A percentile compares a stretch with the other conserved stretches of the same genome.
These are phyloP conservation scores for Mormyrus hasselquistii DNA, from an alignment of 2,797 vertebrate genomes.

Conservation along the genomic window DNA sequence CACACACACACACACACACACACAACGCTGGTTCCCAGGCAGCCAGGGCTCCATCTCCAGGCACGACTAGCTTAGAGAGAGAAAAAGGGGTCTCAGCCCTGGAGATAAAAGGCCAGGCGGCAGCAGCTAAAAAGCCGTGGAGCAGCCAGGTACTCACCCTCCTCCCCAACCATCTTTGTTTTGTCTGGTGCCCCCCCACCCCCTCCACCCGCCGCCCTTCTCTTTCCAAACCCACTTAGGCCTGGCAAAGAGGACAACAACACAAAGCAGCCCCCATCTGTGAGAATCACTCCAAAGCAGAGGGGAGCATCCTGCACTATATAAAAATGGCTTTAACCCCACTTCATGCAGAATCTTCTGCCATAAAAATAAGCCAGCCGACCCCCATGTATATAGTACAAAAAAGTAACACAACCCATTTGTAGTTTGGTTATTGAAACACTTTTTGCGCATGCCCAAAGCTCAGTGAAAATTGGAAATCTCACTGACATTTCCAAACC, in stretches of 20 bases:
- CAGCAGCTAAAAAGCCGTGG: conserved; percentile 42
- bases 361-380: not conserved
- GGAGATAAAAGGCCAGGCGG: conserved; percentile 57
- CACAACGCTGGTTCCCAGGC: not conserved
- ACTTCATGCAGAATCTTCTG: not conserved
- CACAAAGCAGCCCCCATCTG: conserved; percentile 30
- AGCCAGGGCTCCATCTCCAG: not conserved
- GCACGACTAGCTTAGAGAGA: not conserved
- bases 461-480: conserved; percentile 50
- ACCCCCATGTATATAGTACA: not conserved
- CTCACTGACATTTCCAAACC: conserved; percentile 36
- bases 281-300: conserved; percentile 18
- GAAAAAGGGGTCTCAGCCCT: conserved; percentile 39
- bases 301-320: not conserved
- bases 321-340: not conserved
- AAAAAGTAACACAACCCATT: conserved; percentile 38
- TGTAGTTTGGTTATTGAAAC: conserved; percentile 52
- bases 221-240: conserved; percentile 33
- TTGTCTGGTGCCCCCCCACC: conserved; percentile 45
- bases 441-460: conserved; percentile 36
- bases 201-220: conserved; percentile 26
- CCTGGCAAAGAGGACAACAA: conserved; percentile 35
- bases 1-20: not conserved
- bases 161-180: conserved; percentile 41
- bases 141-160: conserved; percentile 42